A percentile compares a stretch with the other conserved stretches of the same genome.
These are phyloP conservation scores for Myiothlypis chrysogaster DNA, from an alignment of 2,797 vertebrate species.

Conservation along the genomic window DNA sequence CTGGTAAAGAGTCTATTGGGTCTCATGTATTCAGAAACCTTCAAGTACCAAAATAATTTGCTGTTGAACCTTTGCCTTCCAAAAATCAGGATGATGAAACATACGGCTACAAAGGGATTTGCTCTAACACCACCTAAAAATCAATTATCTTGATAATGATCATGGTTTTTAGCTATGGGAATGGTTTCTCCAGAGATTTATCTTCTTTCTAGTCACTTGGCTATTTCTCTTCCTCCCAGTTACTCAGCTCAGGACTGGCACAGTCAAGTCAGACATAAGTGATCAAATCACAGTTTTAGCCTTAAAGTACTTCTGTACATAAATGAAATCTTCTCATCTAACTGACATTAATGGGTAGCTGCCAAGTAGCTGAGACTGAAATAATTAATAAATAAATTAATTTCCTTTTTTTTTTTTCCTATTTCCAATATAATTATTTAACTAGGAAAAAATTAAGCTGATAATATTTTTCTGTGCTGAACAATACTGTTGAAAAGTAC, in stretches of 20 bases:
- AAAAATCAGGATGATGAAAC: slow-evolving; percentile 10
- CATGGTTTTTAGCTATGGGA: not conserved
- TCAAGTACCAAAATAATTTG: not conserved
- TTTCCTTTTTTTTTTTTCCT: not conserved
- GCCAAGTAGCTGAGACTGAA: not conserved
- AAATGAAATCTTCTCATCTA: not conserved
- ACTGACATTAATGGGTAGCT: not conserved
- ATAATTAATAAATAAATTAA: not conserved
- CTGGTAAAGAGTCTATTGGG: not conserved
- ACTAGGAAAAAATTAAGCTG: not conserved
- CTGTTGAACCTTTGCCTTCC: not conserved
- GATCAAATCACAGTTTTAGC: not conserved
- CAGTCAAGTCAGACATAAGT: not conserved
- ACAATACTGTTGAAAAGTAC: not conserved
- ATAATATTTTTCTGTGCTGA: not conserved
- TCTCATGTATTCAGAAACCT: not conserved
- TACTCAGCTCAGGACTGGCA: not conserved
- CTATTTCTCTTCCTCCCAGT: not conserved
- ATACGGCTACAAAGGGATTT: not conserved
- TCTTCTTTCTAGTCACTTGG: not conserved
- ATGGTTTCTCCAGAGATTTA: not conserved
- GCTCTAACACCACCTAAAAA: not conserved
- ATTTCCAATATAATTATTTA: not conserved
- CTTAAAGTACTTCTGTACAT: not conserved
- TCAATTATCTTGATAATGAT: not conserved